Evolutionary conservation across 2,113 vertebrate species (phyloP).

Genomic region (Xenopus borealis): DNA sequence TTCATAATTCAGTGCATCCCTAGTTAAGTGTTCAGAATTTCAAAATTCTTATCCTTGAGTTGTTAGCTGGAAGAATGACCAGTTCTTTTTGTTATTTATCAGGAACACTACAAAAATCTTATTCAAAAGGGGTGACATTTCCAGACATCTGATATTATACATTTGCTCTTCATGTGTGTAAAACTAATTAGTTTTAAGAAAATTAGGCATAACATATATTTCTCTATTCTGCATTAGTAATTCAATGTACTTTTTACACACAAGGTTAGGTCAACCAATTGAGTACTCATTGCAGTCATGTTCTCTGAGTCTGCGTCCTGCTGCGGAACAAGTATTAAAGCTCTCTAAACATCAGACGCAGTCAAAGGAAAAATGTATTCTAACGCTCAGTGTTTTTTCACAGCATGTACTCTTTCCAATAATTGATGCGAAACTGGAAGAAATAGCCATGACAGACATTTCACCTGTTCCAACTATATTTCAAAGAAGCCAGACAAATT

Average conservation of each 20-base stretch:
- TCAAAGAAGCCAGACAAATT: conserved; percentile 46
- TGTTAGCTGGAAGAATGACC: too few species aligned
- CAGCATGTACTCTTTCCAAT: conserved; percentile 47
- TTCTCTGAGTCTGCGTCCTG: not conserved
- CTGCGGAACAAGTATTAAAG: conserved; percentile 36
- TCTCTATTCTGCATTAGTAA: conserved; percentile 22
- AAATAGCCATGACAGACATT: conserved; percentile 40
- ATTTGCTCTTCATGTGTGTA: not conserved
- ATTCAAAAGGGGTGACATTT: too few species aligned
- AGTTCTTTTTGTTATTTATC: too few species aligned
- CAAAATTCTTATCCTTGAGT: too few species aligned
- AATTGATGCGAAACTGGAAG: conserved; percentile 47
- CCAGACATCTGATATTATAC: too few species aligned
- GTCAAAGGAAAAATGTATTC: conserved; percentile 54
- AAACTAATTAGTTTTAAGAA: conserved; percentile 12
- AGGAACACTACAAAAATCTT: too few species aligned
- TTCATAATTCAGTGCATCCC: too few species aligned
- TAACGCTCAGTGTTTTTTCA: conserved; percentile 50
- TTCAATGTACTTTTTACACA: conserved; percentile 13
- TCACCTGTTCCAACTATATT: conserved; percentile 45
- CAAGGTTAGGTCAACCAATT: conserved; percentile 20
- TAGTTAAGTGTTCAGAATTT: too few species aligned
- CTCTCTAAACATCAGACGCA: conserved; percentile 43
- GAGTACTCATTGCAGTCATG: not conserved
- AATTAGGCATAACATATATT: not conserved